Evolutionary conservation across 1,140 invertebrate genomes (phyloP), one percentile per base, ranked within the genome.

Genomic region (Drosophila littoralis): DNA sequence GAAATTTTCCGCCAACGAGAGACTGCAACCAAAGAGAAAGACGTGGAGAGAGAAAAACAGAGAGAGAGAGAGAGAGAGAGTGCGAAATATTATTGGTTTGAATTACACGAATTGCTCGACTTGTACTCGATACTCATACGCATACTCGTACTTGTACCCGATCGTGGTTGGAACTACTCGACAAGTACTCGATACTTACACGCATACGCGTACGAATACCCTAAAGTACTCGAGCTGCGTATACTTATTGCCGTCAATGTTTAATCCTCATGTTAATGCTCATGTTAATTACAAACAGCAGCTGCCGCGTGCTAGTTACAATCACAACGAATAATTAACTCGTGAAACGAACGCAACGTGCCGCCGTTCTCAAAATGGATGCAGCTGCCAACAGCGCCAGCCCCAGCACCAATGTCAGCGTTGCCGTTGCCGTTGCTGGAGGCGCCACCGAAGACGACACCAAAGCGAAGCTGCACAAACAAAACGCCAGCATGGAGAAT

Each of bases 1-100:
- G 70, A 73, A 73, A 73, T 67, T 73, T 42, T 38, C 58, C n/a
- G 58, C 33, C 12, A 65, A 50, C n/a, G n/a, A 67, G 43, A 38
- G 33, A 22, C 7, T 40, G 43, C 10, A 36, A 35, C 28, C n/a
- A 8, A 22, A 35, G 28, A 58, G 17, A 22, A 35, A 1, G n/a
- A 42, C 7, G 51, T 12, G 38, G 7, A 17, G 6, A 15, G 52
- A n/a, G 13, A 36, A 28, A 42, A 36, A 33, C n/a, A 32, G 54
- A 40, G 7, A 33, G 54, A 35, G 65, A 13, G 40, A 32, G 48
- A 42, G 46, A 3, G 36, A 9, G 9, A 52, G 1, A 9, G 15
- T n/a, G 59, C 32, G 50, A 54, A 35, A 54, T 28, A 17, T 4
- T 9, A 42, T 12, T 55, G n/a, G 51, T 32, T 66, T 55, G 51